A percentile compares a stretch with the other conserved stretches of the same genome.
Conservation (phyloP, 1,140 invertebrate genomes). For the Portunus trituberculatus region DNA sequence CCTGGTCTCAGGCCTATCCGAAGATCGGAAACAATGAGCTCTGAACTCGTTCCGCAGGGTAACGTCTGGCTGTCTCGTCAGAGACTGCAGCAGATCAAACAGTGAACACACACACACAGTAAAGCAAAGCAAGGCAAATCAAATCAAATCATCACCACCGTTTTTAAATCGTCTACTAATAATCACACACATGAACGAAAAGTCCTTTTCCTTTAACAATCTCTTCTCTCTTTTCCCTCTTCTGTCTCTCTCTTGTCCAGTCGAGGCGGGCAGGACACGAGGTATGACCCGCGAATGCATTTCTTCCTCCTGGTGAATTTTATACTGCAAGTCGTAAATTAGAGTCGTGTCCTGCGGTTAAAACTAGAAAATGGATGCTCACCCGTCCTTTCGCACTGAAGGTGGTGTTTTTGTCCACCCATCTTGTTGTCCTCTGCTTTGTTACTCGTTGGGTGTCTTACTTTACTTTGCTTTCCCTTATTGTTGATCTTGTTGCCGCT, state of each 20-base stretch:
- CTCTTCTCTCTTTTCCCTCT: no score
- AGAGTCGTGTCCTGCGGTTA: background rate
- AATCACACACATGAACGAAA: background rate
- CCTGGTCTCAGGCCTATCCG: no score
- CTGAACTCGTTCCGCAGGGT: no score
- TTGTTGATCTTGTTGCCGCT: no score
- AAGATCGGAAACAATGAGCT: no score
- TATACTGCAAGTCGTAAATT: background rate
- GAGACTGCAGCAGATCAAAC: no score
- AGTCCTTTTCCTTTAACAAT: background rate
- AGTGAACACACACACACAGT: no score
- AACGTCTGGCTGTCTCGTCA: no score
- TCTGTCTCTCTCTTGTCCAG: background rate
- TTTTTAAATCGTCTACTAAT: background rate
- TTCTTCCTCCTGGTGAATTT: background rate
- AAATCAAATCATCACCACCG: background rate
- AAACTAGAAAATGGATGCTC: background rate
- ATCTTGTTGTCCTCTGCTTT: no score
- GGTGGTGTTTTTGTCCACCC: background rate
- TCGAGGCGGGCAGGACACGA: background rate
- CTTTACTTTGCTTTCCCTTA: background rate
- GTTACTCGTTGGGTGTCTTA: no score
- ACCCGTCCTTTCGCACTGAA: background rate
- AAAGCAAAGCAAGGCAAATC: background rate
- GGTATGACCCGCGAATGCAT: background rate